These are phyloP conservation scores for Adelges cooleyi DNA, from an alignment of 1,140 invertebrate species.

Conservation along the genomic window DNA sequence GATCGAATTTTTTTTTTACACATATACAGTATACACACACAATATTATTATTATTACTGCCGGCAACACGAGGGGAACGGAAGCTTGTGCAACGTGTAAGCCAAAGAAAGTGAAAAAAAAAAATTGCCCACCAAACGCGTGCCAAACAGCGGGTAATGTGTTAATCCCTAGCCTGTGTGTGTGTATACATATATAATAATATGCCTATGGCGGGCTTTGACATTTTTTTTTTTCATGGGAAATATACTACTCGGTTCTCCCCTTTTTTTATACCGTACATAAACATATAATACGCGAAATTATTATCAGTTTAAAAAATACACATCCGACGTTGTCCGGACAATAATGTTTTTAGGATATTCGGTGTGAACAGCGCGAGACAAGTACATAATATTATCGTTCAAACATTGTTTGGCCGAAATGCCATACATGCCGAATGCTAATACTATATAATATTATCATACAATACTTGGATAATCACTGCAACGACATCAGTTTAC, in stretches of 20 bases:
- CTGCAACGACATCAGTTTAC: no score
- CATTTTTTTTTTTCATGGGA: slow-evolving; percentile 20
- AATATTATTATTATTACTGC: slow-evolving; percentile 10
- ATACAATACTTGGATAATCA: no score
- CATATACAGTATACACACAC: not conserved
- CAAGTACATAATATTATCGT: not conserved
- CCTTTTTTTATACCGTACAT: not conserved
- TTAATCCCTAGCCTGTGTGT: slow-evolving; percentile 2
- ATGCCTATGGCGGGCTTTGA: not conserved
- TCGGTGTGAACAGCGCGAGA: not conserved
- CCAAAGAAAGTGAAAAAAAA: not conserved
- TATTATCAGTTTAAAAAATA: slow-evolving; percentile 14
- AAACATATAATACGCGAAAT: not conserved
- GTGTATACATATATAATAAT: not conserved
- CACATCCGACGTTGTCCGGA: not conserved
- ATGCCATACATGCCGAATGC: no score
- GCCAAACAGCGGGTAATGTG: slow-evolving; percentile 28
- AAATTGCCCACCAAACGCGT: slow-evolving; percentile 21
- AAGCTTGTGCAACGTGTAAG: not conserved
- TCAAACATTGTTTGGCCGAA: no score
- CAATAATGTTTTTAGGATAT: not conserved
- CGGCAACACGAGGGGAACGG: not conserved
- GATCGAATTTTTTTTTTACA: not conserved
- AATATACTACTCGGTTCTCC: not conserved
- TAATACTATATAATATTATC: no score